Base-by-base conservation (phyloP, 23 tunicate species). In the Aplidium turbinatum region DNA sequence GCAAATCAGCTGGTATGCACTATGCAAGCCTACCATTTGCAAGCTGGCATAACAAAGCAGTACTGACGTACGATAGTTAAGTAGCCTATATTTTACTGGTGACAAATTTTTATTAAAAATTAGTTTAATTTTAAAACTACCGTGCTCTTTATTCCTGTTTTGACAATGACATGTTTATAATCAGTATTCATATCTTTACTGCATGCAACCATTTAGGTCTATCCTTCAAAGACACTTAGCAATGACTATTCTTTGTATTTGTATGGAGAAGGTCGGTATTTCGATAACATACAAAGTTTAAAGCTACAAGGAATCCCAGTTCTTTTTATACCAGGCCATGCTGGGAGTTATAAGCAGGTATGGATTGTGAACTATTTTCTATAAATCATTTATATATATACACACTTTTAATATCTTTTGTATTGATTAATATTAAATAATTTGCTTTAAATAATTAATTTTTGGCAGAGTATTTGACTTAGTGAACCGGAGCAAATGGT, bases 181-280 rank as follows among this genome's bases (percentile, higher is more conserved):
- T n/a, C n/a, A 45, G 9, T 57, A 16, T 51, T 75, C 75, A 75
- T 70, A 40, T 75, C 34, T 52, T 18, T 45, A 45, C n/a, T n/a
- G n/a, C n/a, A n/a, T n/a, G n/a, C 50, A 42, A 42, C 50, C 16
- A 42, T 16, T 42, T 11, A 16, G 13, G 16, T 36, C 0, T 55
- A 50, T 9, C 22, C 29, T 19, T 29, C 60, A 9, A 35, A 45
- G 57, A 50, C 35, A 19, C 18, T 47, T 2, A 45, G 27, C 60
- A 70, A 85, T 0, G 34, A 39, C 11, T 91, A 91, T 55, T 31
- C 50, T 0, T 45, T 91, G 38, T 84, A 84, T 67, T 53, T 91
- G 55, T 91, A 91, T 73, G 97, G 91, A 18, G 97, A 91, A 73
- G 97, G 97, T 22, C 54, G 51, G 28, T 91, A 91, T 58, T 83